These are phyloP conservation scores for Tenrec ecaudatus DNA, from an alignment of 2,113 vertebrate genomes.

Conservation along the genomic window DNA sequence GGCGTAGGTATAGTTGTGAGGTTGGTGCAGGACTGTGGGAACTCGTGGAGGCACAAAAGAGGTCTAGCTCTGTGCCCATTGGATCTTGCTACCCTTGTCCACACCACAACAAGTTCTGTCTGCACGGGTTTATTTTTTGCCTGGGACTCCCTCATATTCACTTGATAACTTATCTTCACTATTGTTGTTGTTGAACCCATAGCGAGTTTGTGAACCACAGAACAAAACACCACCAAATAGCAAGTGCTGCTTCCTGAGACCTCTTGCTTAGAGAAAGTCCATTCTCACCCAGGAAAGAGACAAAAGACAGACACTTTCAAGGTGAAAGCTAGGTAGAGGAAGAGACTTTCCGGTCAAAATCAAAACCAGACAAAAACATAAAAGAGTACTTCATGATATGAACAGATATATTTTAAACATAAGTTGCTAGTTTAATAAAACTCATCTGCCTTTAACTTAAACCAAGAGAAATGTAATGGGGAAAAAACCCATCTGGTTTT, in stretches of 20 bases:
- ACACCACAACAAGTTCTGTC: too few relatives aligned
- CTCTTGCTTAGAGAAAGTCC: background rate
- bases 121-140: too few relatives aligned
- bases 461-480: conserved; percentile 44
- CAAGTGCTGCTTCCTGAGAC: background rate
- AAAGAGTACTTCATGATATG: background rate
- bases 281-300: background rate
- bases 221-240: background rate
- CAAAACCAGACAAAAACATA: background rate
- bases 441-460: conserved; percentile 56
- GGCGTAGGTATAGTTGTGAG: too few relatives aligned
- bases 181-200: too few relatives aligned
- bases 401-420: conserved; percentile 44
- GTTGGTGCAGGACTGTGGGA: too few relatives aligned
- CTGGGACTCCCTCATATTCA: too few relatives aligned
- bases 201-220: too few relatives aligned
- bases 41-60: too few relatives aligned
- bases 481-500: conserved; percentile 31
- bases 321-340: background rate
- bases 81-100: too few relatives aligned
- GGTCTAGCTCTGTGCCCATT: too few relatives aligned
- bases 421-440: conserved; percentile 34
- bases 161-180: too few relatives aligned
- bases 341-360: background rate
- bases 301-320: background rate